Conservation (phyloP, 2,888 invertebrate species). For the Druceiella hillmani region DNA sequence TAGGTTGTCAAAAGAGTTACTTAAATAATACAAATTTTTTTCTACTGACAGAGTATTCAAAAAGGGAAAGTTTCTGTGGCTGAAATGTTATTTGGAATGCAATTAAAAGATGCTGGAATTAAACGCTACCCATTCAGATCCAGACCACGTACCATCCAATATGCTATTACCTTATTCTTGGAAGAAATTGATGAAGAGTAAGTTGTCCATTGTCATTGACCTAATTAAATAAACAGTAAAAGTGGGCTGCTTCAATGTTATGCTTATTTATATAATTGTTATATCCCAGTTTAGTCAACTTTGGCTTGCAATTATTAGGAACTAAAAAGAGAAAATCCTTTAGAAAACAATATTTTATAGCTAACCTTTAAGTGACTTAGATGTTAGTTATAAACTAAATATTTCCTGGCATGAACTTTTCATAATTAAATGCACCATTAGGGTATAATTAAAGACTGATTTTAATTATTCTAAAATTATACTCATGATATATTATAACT, state of each 20-base stretch:
- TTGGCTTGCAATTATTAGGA: not conserved
- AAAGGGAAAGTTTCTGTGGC: conserved; percentile 79
- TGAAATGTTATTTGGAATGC: conserved; percentile 91
- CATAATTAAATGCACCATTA: too few species aligned
- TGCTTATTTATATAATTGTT: not conserved
- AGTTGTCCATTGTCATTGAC: conserved; percentile 25
- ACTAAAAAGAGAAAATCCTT: too few species aligned
- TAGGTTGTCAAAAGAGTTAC: too few species aligned
- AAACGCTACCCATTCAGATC: conserved; percentile 82
- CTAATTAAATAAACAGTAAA: not conserved
- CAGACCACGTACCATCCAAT: conserved; percentile 81
- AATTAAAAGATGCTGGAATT: conserved; percentile 83
- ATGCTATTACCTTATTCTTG: conserved; percentile 83
- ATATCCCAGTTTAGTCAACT: not conserved
- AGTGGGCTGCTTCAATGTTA: not conserved
- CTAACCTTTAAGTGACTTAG: too few species aligned
- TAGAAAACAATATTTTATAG: too few species aligned
- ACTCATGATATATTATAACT: conserved; percentile 14
- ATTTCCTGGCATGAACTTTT: too few species aligned
- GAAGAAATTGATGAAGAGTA: conserved; percentile 74
- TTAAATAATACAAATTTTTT: conserved; percentile 1
- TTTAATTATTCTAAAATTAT: not conserved
- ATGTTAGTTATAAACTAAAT: too few species aligned
- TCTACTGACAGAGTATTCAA: conserved; percentile 59
- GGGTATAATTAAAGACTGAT: conserved; percentile 1